Conservation (phyloP, 2,888 invertebrate species). For the Oligia strigilis region DNA sequence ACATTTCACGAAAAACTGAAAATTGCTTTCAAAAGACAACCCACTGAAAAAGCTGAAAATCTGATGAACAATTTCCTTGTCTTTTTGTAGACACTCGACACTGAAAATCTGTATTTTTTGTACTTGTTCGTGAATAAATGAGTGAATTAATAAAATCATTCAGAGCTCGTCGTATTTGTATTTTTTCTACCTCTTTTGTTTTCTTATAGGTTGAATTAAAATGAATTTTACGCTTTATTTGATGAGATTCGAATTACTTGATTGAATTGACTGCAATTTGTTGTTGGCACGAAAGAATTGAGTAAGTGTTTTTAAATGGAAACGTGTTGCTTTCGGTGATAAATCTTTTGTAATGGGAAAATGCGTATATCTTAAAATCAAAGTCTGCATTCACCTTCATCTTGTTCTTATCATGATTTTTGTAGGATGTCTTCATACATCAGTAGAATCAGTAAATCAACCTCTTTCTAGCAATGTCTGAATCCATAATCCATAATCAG, state of each 20-base stretch:
- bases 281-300: fast-evolving
- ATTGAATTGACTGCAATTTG: neutral
- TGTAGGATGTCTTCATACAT: no score
- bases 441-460: no score
- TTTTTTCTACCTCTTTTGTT: neutral
- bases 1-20: neutral
- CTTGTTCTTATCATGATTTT: no score
- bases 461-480: no score
- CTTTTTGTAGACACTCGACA: neutral
- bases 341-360: neutral
- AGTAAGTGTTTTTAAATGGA: neutral
- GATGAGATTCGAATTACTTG: neutral
- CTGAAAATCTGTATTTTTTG: neutral
- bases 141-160: constrained; percentile 9
- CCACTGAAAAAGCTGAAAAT: neutral
- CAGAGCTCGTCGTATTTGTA: neutral
- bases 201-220: neutral
- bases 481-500: no score
- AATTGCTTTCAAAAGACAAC: neutral
- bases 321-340: neutral
- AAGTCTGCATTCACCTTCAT: no score
- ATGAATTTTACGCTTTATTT: neutral
- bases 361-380: neutral
- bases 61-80: constrained; percentile 10
- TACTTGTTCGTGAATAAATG: constrained; percentile 1